phyloP scores from a whole-genome alignment of 2,113 vertebrate genomes.

The Corythoichthys intestinalis region DNA sequence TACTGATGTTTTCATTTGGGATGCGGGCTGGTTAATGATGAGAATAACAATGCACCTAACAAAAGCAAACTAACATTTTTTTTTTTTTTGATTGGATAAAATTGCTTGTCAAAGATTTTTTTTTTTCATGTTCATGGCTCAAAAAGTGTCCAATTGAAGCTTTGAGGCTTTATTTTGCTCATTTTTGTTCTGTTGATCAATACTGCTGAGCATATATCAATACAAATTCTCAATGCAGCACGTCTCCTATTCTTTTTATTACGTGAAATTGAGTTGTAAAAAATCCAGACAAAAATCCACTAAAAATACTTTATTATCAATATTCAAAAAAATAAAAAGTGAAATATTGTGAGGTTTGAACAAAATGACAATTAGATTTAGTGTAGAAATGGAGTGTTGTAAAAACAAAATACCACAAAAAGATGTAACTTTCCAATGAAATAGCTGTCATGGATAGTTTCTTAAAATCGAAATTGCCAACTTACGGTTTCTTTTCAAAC shows the following conservation, averaged over 20 bases:
- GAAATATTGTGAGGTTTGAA: too few species aligned
- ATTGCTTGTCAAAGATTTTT: constrained; percentile 71
- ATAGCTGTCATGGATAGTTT: too few species aligned
- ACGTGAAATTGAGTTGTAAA: constrained; percentile 1
- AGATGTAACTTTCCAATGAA: too few species aligned
- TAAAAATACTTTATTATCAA: too few species aligned
- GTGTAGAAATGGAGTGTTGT: too few species aligned
- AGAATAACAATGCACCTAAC: constrained; percentile 58
- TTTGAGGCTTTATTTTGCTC: constrained; percentile 43
- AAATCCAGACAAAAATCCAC: too few species aligned
- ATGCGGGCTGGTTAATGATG: constrained; percentile 57
- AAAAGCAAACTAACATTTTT: constrained; percentile 43
- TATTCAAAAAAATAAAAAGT: too few species aligned
- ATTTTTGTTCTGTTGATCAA: constrained; percentile 61
- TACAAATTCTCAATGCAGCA: constrained; percentile 64
- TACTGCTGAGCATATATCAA: constrained; percentile 72
- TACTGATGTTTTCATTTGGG: constrained; percentile 74
- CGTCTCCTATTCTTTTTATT: constrained; percentile 51
- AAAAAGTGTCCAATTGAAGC: constrained; percentile 51
- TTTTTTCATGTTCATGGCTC: constrained; percentile 58
- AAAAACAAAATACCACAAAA: too few species aligned
- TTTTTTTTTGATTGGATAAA: constrained; percentile 62
- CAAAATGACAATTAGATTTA: too few species aligned
- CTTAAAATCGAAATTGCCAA: too few species aligned
- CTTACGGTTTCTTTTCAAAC: too few species aligned